Percentiles rank a stretch among this genome's conserved stretches.
Conservation (phyloP, 2,797 vertebrate genomes). For the Coregonus ussuriensis region DNA sequence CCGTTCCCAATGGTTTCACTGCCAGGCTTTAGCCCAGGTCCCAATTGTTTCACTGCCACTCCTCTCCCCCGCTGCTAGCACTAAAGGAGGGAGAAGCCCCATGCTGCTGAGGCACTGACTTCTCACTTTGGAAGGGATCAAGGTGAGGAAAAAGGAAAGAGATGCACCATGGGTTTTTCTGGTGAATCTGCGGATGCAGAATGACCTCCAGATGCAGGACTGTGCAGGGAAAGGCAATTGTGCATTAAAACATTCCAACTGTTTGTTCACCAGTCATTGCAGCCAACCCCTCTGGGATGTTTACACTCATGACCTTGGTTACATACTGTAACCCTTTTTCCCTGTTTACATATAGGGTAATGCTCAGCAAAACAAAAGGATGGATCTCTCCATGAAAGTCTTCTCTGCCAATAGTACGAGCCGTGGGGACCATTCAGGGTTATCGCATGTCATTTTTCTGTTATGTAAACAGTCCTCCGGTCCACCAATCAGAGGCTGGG, state of each 20-base stretch:
- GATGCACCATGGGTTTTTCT: not conserved
- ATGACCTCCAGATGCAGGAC: not conserved
- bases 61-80: too few relatives aligned
- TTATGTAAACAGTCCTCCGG: not conserved
- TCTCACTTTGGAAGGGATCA: too few relatives aligned
- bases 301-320: not conserved
- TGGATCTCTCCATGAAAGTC: not conserved
- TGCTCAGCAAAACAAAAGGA: not conserved
- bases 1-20: too few relatives aligned
- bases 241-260: not conserved
- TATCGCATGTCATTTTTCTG: not conserved
- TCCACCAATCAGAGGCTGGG: not conserved
- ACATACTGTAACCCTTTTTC: not conserved
- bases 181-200: not conserved
- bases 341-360: not conserved
- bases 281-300: not conserved
- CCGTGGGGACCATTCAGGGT: not conserved
- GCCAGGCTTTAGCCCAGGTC: too few relatives aligned
- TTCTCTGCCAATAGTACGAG: not conserved
- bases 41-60: too few relatives aligned
- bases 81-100: too few relatives aligned
- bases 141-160: too few relatives aligned
- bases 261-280: too few relatives aligned
- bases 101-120: too few relatives aligned
- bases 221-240: not conserved